These are phyloP conservation scores for Crenichthys baileyi DNA, from an alignment of 2,797 vertebrate species.

Conservation along the genomic window DNA sequence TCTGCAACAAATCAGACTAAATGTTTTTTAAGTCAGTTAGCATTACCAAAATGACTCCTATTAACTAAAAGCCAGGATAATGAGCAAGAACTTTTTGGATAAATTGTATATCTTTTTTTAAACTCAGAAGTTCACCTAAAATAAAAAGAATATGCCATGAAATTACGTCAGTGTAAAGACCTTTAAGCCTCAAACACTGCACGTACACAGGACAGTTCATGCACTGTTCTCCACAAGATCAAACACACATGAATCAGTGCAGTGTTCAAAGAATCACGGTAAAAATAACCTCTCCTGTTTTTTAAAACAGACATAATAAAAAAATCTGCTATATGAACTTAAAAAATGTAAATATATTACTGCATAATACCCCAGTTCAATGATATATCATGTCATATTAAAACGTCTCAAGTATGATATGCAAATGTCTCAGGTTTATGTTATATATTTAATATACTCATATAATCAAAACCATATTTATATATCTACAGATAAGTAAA, in stretches of 20 bases:
- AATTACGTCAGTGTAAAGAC: not conserved
- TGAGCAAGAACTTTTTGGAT: too few species aligned
- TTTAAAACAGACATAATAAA: not conserved
- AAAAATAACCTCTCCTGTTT: not conserved
- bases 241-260: not conserved
- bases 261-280: not conserved
- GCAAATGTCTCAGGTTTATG: not conserved
- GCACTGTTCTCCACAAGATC: not conserved
- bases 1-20: too few species aligned
- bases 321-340: not conserved
- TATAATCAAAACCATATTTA: not conserved
- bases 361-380: not conserved
- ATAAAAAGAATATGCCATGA: too few species aligned
- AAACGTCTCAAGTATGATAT: not conserved
- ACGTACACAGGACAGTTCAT: not conserved
- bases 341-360: not conserved
- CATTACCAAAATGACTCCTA: too few species aligned
- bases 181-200: not conserved
- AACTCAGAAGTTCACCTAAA: too few species aligned
- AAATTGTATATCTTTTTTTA: too few species aligned
- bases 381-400: not conserved
- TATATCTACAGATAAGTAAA: not conserved
- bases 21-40: too few species aligned
- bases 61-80: too few species aligned
- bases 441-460: not conserved